phyloP scores from a whole-genome alignment of 2,113 vertebrate genomes.

The Cynocephalus volans region DNA sequence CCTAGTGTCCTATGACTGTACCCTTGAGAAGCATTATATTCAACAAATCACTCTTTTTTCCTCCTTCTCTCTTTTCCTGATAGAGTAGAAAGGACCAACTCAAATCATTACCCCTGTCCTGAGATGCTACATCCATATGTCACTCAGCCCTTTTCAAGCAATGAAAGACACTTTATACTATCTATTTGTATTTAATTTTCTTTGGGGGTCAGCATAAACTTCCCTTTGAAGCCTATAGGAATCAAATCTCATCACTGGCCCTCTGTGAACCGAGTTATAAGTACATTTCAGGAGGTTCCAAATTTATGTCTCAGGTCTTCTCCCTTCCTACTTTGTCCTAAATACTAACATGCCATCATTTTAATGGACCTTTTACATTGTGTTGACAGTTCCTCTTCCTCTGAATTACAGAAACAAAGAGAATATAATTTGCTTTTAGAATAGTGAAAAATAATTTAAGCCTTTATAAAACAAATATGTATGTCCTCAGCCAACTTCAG shows the following conservation, averaged over 20 bases:
- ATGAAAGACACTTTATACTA: neutral
- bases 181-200: neutral
- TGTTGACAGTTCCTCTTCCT: conserved; percentile 57
- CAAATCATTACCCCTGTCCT: neutral
- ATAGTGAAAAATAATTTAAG: conserved; percentile 60
- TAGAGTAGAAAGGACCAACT: neutral
- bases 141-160: neutral
- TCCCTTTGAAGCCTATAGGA: neutral
- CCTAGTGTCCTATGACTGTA: neutral
- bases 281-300: neutral
- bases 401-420: conserved; percentile 69
- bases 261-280: conserved; percentile 30
- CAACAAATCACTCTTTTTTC: neutral
- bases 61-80: neutral
- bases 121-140: neutral
- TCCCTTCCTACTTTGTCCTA: conserved; percentile 57
- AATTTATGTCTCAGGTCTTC: conserved; percentile 57
- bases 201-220: neutral
- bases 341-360: conserved; percentile 56
- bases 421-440: conserved; percentile 75
- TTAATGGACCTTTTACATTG: conserved; percentile 76
- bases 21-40: neutral
- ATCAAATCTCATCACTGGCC: neutral
- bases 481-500: neutral
- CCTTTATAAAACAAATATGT: neutral